Base-by-base conservation (phyloP, 1,140 invertebrate genomes). In the Chionoecetes opilio region DNA sequence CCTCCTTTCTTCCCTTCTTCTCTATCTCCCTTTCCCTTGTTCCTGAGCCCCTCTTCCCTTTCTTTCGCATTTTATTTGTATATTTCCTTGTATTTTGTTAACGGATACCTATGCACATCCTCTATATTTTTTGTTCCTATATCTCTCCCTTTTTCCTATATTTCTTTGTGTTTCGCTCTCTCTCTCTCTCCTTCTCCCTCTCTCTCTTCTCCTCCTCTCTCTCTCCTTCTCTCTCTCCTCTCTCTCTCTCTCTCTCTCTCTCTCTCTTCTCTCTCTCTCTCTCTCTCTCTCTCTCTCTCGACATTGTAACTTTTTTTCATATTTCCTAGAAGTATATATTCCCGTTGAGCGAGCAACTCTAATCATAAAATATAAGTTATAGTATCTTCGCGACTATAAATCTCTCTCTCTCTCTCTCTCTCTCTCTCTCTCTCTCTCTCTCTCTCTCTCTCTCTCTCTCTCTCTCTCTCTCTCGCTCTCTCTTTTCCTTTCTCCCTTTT, bases 321-420 rank as follows among this genome's bases (percentile, higher is more conserved):
- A 21, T 75, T 75, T 75, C 63, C n/a, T n/a, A 2, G 0, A n/a
- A 75, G 63, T n/a, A 75, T 75, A 75, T 75, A 21, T 75, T n/a
- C 63, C 6, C 53, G 6, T n/a, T 21, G 63, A 75, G 21, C 21
- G 63, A 75, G 63, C 6, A 75, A 26, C 63, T 75, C 21, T 75
- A 75, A 11, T 75, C 63, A 75, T 75, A 75, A 75, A 75, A 75
- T 75, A 17, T 75, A 75, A 75, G 63, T 75, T 75, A 75, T 75
- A 75, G 63, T 75, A 75, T 75, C 63, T n/a, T n/a, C 21, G 63
- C 6, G 63, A 75, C 63, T 75, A 75, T 75, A 75, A 75, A 75
- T 75, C 53, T 41, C 38, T 63, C 53, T 63, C 53, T 63, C 53
- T 63, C 53, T 63, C 53, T 63, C 53, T 63, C 63, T 75, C 63